phyloP scores from a whole-genome alignment of 2,888 invertebrate species.

The Caenorhabditis becei region DNA sequence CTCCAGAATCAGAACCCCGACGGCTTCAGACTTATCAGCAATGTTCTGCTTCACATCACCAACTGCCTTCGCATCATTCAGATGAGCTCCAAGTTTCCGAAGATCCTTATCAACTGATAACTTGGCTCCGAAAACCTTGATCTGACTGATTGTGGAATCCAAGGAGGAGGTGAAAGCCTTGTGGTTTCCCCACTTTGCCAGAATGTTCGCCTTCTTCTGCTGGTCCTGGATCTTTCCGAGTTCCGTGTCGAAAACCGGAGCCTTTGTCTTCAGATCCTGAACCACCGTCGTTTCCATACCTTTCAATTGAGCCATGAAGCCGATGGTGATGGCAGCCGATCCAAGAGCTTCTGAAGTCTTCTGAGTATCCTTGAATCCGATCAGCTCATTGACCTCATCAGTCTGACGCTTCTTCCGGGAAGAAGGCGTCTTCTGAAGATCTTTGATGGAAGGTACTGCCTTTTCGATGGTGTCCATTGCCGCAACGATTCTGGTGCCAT shows the following conservation, averaged over 20 bases:
- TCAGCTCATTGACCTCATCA: not conserved
- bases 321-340: not conserved
- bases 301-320: not conserved
- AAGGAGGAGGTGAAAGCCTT: not conserved
- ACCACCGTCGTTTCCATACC: not conserved
- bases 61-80: not conserved
- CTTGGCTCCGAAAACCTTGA: not conserved
- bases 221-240: not conserved
- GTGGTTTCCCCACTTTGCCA: not conserved
- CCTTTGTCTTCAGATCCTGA: not conserved
- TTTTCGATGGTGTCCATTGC: not conserved
- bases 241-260: not conserved
- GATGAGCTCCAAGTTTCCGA: not conserved
- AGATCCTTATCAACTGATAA: not conserved
- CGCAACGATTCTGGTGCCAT: no score
- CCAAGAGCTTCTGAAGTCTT: not conserved
- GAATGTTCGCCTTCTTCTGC: not conserved
- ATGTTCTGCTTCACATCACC: not conserved
- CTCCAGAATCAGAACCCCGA: not conserved
- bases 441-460: not conserved
- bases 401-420: not conserved
- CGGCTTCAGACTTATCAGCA: not conserved
- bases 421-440: not conserved
- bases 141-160: not conserved
- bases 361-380: not conserved